A percentile compares a stretch with the other conserved stretches of the same genome.
phyloP scores from a whole-genome alignment of 64 coral and sea anemone genomes.

The Montipora cactus region DNA sequence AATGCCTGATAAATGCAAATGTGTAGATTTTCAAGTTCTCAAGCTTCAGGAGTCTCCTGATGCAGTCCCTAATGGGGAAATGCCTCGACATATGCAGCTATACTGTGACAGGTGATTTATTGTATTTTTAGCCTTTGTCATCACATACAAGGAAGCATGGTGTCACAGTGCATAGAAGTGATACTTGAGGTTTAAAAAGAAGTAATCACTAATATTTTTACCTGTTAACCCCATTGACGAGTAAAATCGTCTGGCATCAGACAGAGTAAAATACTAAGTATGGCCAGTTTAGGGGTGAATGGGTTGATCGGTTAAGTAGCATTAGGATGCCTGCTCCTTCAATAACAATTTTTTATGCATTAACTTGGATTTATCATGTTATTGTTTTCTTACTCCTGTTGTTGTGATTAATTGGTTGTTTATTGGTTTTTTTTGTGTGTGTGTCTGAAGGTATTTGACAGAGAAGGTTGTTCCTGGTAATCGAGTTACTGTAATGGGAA shows the following conservation, averaged over 20 bases:
- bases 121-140: not conserved
- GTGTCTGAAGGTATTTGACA: constrained; percentile 82
- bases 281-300: no score
- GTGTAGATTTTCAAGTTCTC: constrained; percentile 99
- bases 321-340: no score
- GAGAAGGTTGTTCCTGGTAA: constrained; percentile 99
- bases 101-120: constrained; percentile 92
- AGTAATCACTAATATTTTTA: no score
- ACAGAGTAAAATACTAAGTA: no score
- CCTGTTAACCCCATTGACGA: no score
- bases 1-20: constrained; percentile 99
- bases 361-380: no score
- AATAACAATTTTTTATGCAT: no score
- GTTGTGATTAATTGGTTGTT: not conserved
- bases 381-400: not conserved
- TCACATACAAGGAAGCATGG: not conserved
- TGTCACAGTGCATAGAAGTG: no score
- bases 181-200: no score
- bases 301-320: no score
- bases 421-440: not conserved
- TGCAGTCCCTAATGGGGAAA: constrained; percentile 99
- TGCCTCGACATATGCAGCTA: constrained; percentile 98
- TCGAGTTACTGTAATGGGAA: constrained; percentile 98
- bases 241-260: no score
- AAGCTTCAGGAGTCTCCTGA: constrained; percentile 98